Evolutionary conservation across 2,113 vertebrate species (phyloP), one percentile per base, ranked within the genome.

Genomic region (Felis chaus): DNA sequence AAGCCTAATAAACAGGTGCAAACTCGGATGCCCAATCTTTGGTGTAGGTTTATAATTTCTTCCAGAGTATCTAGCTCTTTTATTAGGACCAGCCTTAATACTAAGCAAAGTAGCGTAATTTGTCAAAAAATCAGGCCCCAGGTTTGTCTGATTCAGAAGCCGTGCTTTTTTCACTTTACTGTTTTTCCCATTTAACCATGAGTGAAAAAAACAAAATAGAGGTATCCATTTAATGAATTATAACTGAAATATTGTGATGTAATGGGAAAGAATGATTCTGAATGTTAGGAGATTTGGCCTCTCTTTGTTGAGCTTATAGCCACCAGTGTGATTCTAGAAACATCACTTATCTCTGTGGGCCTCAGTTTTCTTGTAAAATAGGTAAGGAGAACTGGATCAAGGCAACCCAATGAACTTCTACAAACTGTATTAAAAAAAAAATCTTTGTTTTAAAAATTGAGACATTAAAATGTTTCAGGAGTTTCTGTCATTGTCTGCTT

Each of bases 1-100:
- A 89, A 93, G 53, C 27, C 63, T 93, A 78, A 92, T 93, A 78
- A 92, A 31, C 65, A 88, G 41, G 29, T 97, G 6, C 36, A 91
- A 85, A 93, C 16, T 74, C 50, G 95, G 31, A 33, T 36, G 7
- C 29, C 31, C 21, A 66, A 16, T 97, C 66, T 92, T 94, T 93
- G 80, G 12, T 89, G 15, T 95, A 84, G 45, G 41, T 94, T 95
- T 87, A 86, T 89, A 27, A 89, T 96, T 97, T 95, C 39, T 91
- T 95, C 11, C 13, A 87, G 45, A 95, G 61, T 9, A 48, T 85
- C 36, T 33, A 76, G 25, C 27, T 89, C 0, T 80, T 92, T 88
- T 69, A 91, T 93, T 90, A 86, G 27, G 36, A 68, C 23, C 33
- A 71, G 36, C 25, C 39, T 96, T 97, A 87, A 69, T 82, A 39